phyloP scores from a whole-genome alignment of 2,113 vertebrate genomes.

The Toxotes chatareus region DNA sequence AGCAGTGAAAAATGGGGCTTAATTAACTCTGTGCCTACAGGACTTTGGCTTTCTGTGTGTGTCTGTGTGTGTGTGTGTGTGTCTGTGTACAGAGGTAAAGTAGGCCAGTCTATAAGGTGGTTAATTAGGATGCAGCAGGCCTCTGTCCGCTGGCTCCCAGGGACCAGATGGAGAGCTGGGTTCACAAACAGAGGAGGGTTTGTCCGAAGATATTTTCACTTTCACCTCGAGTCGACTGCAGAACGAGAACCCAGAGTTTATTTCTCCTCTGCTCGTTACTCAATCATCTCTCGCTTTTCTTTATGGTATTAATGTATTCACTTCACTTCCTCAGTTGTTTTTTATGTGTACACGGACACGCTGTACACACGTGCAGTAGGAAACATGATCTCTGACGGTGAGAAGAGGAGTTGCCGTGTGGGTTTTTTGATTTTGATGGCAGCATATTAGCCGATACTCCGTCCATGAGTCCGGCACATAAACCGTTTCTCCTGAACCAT shows the following conservation, averaged over 20 bases:
- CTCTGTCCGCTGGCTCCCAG: constrained; percentile 75
- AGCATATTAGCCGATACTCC: too few relatives aligned
- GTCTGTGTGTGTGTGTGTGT: constrained; percentile 52
- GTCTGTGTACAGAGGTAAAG: constrained; percentile 70
- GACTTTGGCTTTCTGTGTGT: constrained; percentile 64
- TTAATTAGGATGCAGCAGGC: constrained; percentile 84
- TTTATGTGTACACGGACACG: neutral
- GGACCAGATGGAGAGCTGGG: constrained; percentile 80
- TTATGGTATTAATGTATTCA: neutral
- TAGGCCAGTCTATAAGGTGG: constrained; percentile 82
- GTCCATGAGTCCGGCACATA: too few relatives aligned
- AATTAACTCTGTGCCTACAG: constrained; percentile 79
- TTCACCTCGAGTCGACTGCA: constrained; percentile 38
- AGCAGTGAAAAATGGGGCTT: constrained; percentile 77
- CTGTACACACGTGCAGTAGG: too few relatives aligned
- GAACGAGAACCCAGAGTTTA: constrained; percentile 5
- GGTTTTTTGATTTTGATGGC: too few relatives aligned
- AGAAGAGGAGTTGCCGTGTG: too few relatives aligned
- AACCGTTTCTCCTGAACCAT: too few relatives aligned
- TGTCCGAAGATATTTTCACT: constrained; percentile 55
- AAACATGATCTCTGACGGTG: too few relatives aligned
- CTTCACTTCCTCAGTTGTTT: neutral
- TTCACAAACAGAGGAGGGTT: constrained; percentile 68
- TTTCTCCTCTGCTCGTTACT: neutral
- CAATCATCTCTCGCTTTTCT: rapidly evolving